These are phyloP conservation scores for Anguilla megastoma DNA, from an alignment of 2,797 vertebrate species.

Conservation along the genomic window DNA sequence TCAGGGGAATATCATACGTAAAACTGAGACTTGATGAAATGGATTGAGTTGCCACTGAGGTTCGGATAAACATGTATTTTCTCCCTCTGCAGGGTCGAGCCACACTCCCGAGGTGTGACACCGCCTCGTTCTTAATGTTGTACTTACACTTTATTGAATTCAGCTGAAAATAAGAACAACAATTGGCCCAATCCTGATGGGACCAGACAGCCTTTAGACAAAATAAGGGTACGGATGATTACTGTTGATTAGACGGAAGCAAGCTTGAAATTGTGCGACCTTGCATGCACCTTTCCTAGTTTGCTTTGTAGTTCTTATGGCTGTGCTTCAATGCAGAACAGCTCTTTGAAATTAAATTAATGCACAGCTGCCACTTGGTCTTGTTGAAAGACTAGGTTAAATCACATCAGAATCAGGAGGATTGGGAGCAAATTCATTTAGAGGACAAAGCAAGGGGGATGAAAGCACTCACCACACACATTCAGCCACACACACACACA, in stretches of 20 bases:
- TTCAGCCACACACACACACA: background rate
- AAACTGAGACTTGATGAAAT: background rate
- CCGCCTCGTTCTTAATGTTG: background rate
- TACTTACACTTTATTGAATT: background rate
- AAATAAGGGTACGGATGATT: background rate
- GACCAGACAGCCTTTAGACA: background rate
- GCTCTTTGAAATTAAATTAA: conserved; percentile 15
- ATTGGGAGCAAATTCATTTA: background rate
- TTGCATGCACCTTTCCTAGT: background rate
- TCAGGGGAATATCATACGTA: background rate
- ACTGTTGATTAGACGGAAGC: conserved; percentile 10
- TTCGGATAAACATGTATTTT: background rate
- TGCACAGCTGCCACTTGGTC: conserved; percentile 15
- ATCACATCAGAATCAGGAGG: background rate
- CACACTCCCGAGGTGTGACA: background rate
- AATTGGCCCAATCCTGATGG: background rate
- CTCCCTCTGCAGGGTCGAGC: background rate
- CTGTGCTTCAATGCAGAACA: background rate
- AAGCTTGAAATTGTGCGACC: background rate
- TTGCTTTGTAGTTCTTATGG: conserved; percentile 18
- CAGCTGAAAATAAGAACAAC: background rate
- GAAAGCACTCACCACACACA: background rate
- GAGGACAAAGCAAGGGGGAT: background rate
- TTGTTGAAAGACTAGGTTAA: background rate
- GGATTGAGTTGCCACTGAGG: background rate